Conservation (phyloP, 2,888 invertebrate genomes). For the Dascillus cervinus region DNA sequence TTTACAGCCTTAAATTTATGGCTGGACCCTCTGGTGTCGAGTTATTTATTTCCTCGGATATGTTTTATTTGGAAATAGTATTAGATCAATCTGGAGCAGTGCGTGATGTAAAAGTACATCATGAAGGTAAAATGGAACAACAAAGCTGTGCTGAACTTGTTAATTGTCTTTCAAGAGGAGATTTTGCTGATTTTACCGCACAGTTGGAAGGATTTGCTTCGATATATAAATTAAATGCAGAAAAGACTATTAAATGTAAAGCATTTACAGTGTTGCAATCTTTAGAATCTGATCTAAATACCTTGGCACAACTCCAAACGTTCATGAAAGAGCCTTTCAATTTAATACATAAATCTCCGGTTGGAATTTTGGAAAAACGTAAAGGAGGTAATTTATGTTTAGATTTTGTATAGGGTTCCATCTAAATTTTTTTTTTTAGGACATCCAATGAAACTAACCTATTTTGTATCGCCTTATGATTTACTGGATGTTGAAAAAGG, state of each 20-base stretch:
- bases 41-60: constrained; percentile 88
- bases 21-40: constrained; percentile 73
- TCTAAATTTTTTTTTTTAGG: constrained; percentile 33
- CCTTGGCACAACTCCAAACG: constrained; percentile 69
- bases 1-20: constrained; percentile 70
- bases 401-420: no score
- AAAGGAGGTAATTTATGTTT: constrained; percentile 64
- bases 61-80: constrained; percentile 91
- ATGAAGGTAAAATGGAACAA: constrained; percentile 77
- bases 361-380: constrained; percentile 77
- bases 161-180: constrained; percentile 72
- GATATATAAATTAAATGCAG: constrained; percentile 89
- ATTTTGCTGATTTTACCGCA: constrained; percentile 85
- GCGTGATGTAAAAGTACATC: constrained; percentile 86
- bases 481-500: constrained; percentile 70
- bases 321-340: constrained; percentile 63
- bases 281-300: constrained; percentile 81
- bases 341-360: constrained; percentile 80
- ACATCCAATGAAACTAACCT: constrained; percentile 89
- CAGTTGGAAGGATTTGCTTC: constrained; percentile 80
- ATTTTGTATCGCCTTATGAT: constrained; percentile 91
- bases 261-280: constrained; percentile 89
- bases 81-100: constrained; percentile 77
- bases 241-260: constrained; percentile 90
- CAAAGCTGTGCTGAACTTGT: constrained; percentile 87